These are phyloP conservation scores for Cotesia chilonis DNA, from an alignment of 1,140 invertebrate genomes.

Conservation along the genomic window DNA sequence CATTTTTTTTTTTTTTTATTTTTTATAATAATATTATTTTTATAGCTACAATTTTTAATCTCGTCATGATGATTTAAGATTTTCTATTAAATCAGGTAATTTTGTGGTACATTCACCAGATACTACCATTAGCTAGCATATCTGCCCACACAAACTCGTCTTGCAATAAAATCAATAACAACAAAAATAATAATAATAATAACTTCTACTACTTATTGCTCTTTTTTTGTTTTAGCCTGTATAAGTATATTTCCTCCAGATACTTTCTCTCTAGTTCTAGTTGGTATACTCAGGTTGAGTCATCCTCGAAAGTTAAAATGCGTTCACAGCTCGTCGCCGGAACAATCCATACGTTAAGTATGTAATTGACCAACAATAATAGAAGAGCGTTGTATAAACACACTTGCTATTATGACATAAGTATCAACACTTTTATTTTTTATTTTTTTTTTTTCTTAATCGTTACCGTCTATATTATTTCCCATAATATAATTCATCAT, in stretches of 20 bases:
- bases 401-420: no score
- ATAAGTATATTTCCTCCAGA: constrained; percentile 7
- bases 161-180: constrained; percentile 21
- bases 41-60: background rate
- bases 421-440: no score
- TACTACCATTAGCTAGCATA: background rate
- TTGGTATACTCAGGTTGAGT: constrained; percentile 28
- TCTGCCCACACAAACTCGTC: constrained; percentile 31
- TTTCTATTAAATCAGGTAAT: constrained; percentile 10
- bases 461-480: no score
- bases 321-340: constrained; percentile 21
- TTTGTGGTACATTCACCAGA: constrained; percentile 27
- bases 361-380: no score
- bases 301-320: constrained; percentile 36
- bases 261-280: constrained; percentile 28
- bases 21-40: background rate
- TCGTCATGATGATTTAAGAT: constrained; percentile 18
- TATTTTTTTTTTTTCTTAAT: no score
- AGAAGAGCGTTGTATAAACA: no score
- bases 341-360: background rate
- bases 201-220: constrained; percentile 16
- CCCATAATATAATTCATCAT: no score
- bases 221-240: background rate
- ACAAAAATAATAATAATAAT: background rate
- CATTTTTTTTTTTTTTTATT: background rate